Evolutionary conservation across 2,888 invertebrate species (phyloP).

Genomic region (Drepanosiphum platanoidis): DNA sequence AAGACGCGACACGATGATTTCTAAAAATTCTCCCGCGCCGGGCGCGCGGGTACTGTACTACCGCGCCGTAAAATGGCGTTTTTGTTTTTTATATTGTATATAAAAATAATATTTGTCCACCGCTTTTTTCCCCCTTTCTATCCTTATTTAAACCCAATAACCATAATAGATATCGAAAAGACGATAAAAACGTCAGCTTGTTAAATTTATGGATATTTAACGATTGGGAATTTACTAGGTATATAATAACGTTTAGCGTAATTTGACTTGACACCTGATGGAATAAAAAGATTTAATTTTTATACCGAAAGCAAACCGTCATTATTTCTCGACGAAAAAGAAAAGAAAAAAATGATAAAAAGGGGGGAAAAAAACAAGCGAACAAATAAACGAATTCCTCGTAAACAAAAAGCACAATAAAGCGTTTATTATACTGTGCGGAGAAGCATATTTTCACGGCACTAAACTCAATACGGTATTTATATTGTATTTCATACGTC

Average conservation of each 20-base stretch:
- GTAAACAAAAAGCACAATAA: background rate
- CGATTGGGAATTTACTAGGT: background rate
- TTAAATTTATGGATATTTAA: background rate
- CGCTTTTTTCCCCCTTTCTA: background rate
- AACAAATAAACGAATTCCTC: too few species aligned
- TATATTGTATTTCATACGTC: background rate
- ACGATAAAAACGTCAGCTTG: background rate
- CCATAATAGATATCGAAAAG: background rate
- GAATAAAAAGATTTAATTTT: background rate
- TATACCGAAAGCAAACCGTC: background rate
- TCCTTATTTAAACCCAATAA: too few species aligned
- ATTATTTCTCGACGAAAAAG: too few species aligned
- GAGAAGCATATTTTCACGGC: too few species aligned
- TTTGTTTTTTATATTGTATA: background rate
- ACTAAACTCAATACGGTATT: background rate
- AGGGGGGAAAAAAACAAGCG: too few species aligned
- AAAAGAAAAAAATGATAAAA: too few species aligned
- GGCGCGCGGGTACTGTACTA: too few species aligned
- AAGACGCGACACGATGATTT: too few species aligned
- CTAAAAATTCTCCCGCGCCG: too few species aligned
- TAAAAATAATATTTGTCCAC: background rate
- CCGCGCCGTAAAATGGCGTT: background rate
- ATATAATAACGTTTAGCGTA: background rate
- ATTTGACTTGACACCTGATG: background rate
- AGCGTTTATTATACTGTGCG: too few species aligned